Base-by-base conservation (phyloP, 2,113 vertebrate genomes). In the Morone saxatilis region DNA sequence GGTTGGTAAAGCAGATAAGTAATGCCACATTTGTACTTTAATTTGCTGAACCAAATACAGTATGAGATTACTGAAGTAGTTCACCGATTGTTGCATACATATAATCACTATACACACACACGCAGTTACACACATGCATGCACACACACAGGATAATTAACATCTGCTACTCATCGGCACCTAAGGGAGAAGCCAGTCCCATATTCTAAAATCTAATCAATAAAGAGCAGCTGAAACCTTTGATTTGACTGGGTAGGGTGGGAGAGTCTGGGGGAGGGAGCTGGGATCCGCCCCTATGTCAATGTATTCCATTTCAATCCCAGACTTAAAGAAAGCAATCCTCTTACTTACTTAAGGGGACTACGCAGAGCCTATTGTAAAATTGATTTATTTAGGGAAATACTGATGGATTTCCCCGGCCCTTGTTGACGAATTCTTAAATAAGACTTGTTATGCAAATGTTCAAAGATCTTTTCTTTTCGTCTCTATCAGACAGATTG, bases 141-240 rank as follows among this genome's bases (percentile, higher is more conserved):
- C 71, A 69, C 77, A 84, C 83, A 89, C 88, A 91, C 85, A 84
- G 86, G 90, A 91, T 93, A 92, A 92, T 93, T 93, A 94, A 94
- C 90, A 93, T 94, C 92, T 91, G 92, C 92, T 93, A 76, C 91
- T 92, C 88, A 92, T 94, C 89, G 89, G 88, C 91, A 93, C 94
- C 91, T 89, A 69, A 84, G 93, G 93, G 92, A 93, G 87, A 92
- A 93, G 84, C 88, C 48, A 90, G 89, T 90, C 88, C 92, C 90
- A 92, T 91, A 94, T 92, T 94, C 91, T 89, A 91, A 93, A 94
- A 90, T 91, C 88, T 87, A 94, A 94, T 94, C 94, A 94, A 94
- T 95, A 92, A 89, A 94, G 88, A 91, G 90, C 94, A 92, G 91
- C 92, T 93, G 90, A 94, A 94, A 91, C 89, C 90, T 92, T 91